These are phyloP conservation scores for Hymenopus coronatus DNA, from an alignment of 2,888 invertebrate species.

Conservation along the genomic window DNA sequence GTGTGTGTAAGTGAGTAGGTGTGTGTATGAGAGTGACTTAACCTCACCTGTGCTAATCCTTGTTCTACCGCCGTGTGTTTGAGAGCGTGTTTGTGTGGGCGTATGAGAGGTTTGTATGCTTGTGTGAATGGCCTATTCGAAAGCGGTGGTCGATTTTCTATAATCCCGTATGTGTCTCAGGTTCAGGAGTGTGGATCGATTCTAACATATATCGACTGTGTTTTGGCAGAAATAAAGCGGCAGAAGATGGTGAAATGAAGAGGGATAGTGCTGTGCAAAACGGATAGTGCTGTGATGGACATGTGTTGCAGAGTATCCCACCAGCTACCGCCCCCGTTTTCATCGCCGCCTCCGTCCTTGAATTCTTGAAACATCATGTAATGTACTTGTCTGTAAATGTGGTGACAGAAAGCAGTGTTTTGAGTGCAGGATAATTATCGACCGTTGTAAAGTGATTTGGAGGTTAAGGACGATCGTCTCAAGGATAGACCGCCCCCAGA, in stretches of 20 bases:
- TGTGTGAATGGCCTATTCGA: not conserved
- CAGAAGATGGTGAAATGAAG: not conserved
- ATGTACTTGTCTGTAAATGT: not conserved
- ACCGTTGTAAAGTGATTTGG: not conserved
- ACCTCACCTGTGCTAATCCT: not conserved
- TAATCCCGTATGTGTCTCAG: not conserved
- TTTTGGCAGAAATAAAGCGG: not conserved
- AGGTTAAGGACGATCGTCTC: not conserved
- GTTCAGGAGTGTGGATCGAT: not conserved
- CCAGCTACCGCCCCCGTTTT: not conserved
- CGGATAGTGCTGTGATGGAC: not conserved
- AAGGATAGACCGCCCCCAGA: not conserved
- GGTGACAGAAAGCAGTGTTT: not conserved
- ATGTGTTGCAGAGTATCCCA: not conserved
- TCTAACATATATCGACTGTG: not conserved
- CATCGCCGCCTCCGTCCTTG: not conserved
- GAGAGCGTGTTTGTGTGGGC: not conserved
- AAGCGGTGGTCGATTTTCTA: not conserved
- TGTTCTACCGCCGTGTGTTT: not conserved
- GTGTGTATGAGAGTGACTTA: not conserved
- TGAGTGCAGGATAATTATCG: not conserved
- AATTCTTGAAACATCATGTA: not conserved
- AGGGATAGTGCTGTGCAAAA: not conserved
- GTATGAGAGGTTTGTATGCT: not conserved
- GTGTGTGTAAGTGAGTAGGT: not conserved